Evolutionary conservation across 1,140 invertebrate genomes (phyloP), one percentile per base, ranked within the genome.

Genomic region (Drosophila pruinosa): DNA sequence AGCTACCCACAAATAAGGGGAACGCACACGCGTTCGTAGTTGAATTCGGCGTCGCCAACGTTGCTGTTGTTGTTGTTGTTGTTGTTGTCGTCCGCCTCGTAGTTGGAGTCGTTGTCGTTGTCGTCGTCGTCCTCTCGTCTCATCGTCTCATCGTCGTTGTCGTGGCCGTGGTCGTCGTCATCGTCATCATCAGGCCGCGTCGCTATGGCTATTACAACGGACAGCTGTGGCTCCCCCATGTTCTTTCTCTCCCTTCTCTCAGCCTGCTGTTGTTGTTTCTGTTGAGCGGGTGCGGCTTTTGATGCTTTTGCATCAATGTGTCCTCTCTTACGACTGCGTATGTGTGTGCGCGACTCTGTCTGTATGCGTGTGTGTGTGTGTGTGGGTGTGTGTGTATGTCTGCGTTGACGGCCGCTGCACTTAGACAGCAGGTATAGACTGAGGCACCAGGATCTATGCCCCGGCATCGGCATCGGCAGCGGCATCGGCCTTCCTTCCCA

Each of bases 1-100:
- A 31, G 38, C 21, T 43, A 14, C 22, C 38, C 36, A 28, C 4
- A 14, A 17, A 54, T n/a, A 6, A 8, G 36, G 38, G 70, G 26
- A 15, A 80, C 81, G 82, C 81, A 85, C 65, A 85, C 81, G 81
- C 81, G 75, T 86, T 48, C 65, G 70, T 78, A 75, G 68, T 79
- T 86, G 75, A 85, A 88, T 85, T 86, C 52, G 70, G 70, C 73
- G 63, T 72, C 54, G 56, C 36, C 58, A 43, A 28, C 43, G 38
- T 50, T 28, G 15, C 31, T 22, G 43, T 17, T 34, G 26, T 43
- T 21, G 19, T 63, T 62, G 52, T 64, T 64, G 52, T 39, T 26
- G 34, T 53, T 61, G 53, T 39, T 54, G 31, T 67, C 26, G 61
- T 39, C 22, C 36, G 53, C 75, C 53, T 39, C 54, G 31, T 67